Conservation (phyloP, 37 sponge, comb jelly and placozoan genomes). For the Dysidea cf. avara region DNA sequence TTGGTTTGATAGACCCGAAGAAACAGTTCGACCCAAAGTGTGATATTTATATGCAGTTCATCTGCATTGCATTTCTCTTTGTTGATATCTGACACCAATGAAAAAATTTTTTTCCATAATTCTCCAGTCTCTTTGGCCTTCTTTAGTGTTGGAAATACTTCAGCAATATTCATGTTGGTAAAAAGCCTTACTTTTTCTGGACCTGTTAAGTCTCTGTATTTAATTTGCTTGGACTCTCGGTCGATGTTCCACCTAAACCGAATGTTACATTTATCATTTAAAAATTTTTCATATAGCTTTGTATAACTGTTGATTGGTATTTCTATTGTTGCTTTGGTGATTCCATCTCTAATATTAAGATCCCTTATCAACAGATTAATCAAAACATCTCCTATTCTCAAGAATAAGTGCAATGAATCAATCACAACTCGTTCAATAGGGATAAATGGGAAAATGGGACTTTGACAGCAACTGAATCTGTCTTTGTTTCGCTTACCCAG, state of each 20-base stretch:
- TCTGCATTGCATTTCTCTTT: neutral
- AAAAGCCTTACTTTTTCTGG: conserved; percentile 22
- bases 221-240: conserved; percentile 1
- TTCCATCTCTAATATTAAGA: conserved; percentile 1
- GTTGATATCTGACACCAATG: neutral
- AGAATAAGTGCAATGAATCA: conserved; percentile 21
- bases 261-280: conserved; percentile 19
- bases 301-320: too few relatives aligned
- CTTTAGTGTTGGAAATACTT: conserved; percentile 5
- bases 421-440: conserved; percentile 16
- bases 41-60: neutral
- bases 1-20: neutral
- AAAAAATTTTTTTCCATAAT: conserved; percentile 14
- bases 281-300: conserved; percentile 10
- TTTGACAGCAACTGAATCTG: neutral
- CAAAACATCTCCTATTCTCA: conserved; percentile 6
- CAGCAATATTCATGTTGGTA: neutral
- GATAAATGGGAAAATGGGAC: conserved; percentile 3
- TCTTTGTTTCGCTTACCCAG: neutral
- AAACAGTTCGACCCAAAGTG: neutral
- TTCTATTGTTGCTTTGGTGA: neutral
- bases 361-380: conserved; percentile 19
- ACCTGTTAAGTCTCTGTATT: conserved; percentile 15
- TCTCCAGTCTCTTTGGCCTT: neutral
- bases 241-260: conserved; percentile 10